Base-by-base conservation (phyloP, 2,888 invertebrate genomes). In the Poecilus cupreus region DNA sequence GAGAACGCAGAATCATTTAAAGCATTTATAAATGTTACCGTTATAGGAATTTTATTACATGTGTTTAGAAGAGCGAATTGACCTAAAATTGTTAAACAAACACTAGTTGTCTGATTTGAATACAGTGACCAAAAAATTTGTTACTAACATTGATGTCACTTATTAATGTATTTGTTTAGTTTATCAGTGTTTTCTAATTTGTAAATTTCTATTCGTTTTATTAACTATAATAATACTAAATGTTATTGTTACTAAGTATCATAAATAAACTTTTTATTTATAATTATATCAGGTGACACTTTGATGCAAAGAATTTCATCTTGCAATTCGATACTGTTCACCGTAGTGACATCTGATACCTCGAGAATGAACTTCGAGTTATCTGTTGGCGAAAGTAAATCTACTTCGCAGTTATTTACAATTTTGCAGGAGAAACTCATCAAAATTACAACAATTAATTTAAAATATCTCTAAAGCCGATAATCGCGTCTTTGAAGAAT, bases 181-280 rank as follows among this genome's bases (percentile, higher is more conserved):
- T 68, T 75, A 75, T 75, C 75, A 24, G 22, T 46, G 43, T n/a
- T 18, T 70, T 43, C 24, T 72, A 46, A 75, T 75, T 74, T 75
- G 72, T 72, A 72, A 72, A 72, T 72, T 72, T 46, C 43, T 72
- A 72, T 72, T 26, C 24, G 46, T 72, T 72, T 72, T 72, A 72
- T 72, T 72, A 72, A 54, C 22, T 26, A 64, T 64, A 43, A 72
- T 49, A 46, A 46, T 72, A 72, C 22, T 8, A 43, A 46, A 72
- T 72, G 72, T 72, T 72, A 72, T 72, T 72, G 72, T 72, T 46
- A 39, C 22, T 11, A n/a, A 70, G 16, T 72, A 49, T 72, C 46
- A 22, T 22, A 72, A 70, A 72, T 72, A 46, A 24, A 72, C 32
- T 72, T 72, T 72, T 72, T 72, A 72, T 72, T 72, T 72, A 49